These are phyloP conservation scores for Melozone crissalis DNA, from an alignment of 2,113 vertebrate species.

Conservation along the genomic window DNA sequence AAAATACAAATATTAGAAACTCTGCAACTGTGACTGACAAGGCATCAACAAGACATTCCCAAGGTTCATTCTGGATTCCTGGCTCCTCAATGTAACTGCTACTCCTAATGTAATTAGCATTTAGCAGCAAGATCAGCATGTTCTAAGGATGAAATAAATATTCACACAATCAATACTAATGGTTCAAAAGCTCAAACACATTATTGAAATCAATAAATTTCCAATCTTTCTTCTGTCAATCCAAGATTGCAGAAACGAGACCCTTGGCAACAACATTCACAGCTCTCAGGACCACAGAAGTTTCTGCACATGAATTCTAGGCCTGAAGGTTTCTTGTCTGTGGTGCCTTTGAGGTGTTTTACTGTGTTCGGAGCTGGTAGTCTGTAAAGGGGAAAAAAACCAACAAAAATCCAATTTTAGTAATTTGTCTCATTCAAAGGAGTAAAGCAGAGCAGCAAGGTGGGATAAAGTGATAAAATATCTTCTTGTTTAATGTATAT, in stretches of 20 bases:
- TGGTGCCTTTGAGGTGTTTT: not conserved
- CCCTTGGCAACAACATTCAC: conserved; percentile 42
- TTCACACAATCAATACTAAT: conserved; percentile 61
- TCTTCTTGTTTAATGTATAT: not conserved
- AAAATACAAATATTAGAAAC: not conserved
- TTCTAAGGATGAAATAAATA: conserved; percentile 60
- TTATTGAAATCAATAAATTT: not conserved
- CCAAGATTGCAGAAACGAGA: conserved; percentile 1
- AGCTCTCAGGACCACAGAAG: conserved; percentile 40
- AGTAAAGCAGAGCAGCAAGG: not conserved
- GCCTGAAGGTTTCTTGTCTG: not conserved
- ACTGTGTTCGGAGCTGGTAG: conserved; percentile 84
- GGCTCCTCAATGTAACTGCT: conserved; percentile 41
- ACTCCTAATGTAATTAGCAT: conserved; percentile 44
- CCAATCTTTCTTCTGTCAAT: conserved; percentile 21
- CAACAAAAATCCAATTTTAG: rapidly evolving
- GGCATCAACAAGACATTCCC: conserved; percentile 35
- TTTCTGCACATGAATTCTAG: conserved; percentile 11
- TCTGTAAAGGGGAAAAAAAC: conserved; percentile 41
- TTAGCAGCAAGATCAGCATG: conserved; percentile 57
- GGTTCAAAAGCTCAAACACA: conserved; percentile 63
- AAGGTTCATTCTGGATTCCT: conserved; percentile 14
- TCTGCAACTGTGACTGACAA: not conserved
- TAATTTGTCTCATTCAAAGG: not conserved
- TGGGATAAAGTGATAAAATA: not conserved